Percentiles rank a stretch among this genome's conserved stretches.
Evolutionary conservation across 2,113 vertebrate species (phyloP).

Genomic region (Xiphorhynchus elegans): DNA sequence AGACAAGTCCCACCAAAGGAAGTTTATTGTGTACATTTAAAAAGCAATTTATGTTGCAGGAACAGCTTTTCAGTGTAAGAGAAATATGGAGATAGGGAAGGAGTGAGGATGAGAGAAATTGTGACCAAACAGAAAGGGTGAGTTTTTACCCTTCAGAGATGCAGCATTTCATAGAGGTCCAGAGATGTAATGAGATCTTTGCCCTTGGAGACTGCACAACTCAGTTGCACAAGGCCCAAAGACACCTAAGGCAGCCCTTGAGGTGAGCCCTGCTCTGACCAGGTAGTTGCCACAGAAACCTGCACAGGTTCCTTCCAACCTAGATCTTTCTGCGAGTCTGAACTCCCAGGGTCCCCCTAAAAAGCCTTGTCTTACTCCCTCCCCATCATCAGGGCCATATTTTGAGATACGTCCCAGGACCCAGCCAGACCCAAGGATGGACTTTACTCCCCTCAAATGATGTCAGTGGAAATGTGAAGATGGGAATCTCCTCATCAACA

Average conservation of each 20-base stretch:
- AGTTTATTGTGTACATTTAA: neutral
- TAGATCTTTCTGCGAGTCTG: neutral
- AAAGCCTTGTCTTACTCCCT: neutral
- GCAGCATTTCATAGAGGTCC: neutral
- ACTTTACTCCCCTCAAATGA: neutral
- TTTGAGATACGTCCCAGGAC: neutral
- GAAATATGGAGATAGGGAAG: no score
- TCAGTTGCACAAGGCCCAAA: neutral
- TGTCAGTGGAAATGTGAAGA: neutral
- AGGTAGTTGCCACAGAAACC: neutral
- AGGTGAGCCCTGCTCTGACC: neutral
- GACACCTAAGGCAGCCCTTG: neutral
- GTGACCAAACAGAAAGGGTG: neutral
- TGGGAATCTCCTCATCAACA: neutral
- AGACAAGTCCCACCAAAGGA: neutral
- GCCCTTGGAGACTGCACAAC: neutral
- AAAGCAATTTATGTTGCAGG: neutral
- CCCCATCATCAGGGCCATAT: neutral
- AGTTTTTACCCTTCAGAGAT: neutral
- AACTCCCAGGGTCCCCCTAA: neutral
- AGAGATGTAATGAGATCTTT: neutral
- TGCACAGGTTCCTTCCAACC: neutral
- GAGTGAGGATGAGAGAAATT: neutral
- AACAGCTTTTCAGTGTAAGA: neutral
- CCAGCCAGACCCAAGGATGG: neutral